A percentile compares a stretch with the other conserved stretches of the same genome.
phyloP scores from a whole-genome alignment of 2,797 vertebrate species.

The Crocodylus rhombifer region DNA sequence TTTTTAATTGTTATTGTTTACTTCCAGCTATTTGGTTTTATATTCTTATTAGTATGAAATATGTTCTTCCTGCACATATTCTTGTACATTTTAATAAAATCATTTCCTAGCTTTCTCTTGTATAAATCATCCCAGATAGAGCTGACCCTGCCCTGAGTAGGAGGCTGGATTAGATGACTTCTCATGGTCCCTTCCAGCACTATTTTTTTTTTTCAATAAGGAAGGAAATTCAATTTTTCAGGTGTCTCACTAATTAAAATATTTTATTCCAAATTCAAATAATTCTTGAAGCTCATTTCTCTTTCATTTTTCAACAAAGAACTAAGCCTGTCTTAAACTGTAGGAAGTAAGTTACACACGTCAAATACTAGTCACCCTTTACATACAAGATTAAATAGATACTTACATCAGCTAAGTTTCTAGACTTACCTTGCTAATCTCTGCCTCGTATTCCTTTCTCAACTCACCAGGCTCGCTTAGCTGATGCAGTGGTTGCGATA shows the following conservation, averaged over 20 bases:
- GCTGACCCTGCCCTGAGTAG: too few species aligned
- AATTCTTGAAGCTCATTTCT: neutral
- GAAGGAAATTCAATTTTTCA: too few species aligned
- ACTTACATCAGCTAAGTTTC: neutral
- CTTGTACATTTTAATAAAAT: neutral
- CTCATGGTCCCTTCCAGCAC: too few species aligned
- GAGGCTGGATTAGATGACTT: too few species aligned
- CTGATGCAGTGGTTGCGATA: constrained; percentile 67
- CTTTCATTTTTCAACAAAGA: neutral
- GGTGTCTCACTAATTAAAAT: neutral
- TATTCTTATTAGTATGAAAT: neutral
- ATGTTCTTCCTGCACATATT: neutral
- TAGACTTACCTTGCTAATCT: constrained; percentile 82
- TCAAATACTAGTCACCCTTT: neutral
- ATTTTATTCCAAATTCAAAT: neutral
- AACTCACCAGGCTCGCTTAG: constrained; percentile 85
- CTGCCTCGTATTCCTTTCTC: constrained; percentile 85
- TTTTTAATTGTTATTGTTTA: neutral
- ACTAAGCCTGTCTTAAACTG: neutral
- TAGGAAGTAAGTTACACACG: neutral
- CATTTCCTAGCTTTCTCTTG: neutral
- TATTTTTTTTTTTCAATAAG: too few species aligned
- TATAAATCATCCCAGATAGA: neutral
- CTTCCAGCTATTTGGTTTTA: neutral
- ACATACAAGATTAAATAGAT: neutral